A percentile compares a stretch with the other conserved stretches of the same genome.
Evolutionary conservation across 2,888 invertebrate genomes (phyloP).

Genomic region (Drosophila mettleri): DNA sequence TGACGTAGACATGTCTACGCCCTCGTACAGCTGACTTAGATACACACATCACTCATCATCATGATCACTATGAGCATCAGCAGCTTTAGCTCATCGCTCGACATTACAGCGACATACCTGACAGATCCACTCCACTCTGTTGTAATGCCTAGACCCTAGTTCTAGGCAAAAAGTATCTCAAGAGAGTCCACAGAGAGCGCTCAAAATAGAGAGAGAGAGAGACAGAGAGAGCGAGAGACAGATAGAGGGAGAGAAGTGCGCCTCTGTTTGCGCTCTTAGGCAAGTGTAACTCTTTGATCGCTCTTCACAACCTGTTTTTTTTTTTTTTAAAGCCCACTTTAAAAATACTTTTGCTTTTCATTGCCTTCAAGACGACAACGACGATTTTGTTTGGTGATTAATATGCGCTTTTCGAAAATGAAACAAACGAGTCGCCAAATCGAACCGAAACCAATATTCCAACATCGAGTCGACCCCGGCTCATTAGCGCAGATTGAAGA

Average conservation of each 20-base stretch:
- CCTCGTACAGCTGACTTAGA: slow-evolving; percentile 31
- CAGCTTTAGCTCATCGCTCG: slow-evolving; percentile 50
- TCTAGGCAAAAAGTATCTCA: slow-evolving; percentile 36
- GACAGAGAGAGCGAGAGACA: neutral
- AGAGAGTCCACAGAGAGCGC: slow-evolving; percentile 37
- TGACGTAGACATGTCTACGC: slow-evolving; percentile 60
- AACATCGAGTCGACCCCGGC: slow-evolving; percentile 44
- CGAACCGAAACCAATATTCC: slow-evolving; percentile 38
- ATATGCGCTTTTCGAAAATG: slow-evolving; percentile 76
- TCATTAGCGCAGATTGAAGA: slow-evolving; percentile 58
- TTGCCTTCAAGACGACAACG: slow-evolving; percentile 69
- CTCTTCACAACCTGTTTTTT: slow-evolving; percentile 77
- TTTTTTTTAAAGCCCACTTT: slow-evolving; percentile 75
- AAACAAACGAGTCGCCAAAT: slow-evolving; percentile 61
- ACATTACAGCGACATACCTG: slow-evolving; percentile 61
- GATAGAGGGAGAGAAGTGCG: slow-evolving; percentile 3
- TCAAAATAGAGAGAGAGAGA: neutral
- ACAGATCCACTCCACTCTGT: neutral
- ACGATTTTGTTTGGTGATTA: slow-evolving; percentile 71
- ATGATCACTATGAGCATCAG: slow-evolving; percentile 30
- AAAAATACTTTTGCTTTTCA: slow-evolving; percentile 79
- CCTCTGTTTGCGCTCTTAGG: slow-evolving; percentile 53
- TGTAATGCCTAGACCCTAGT: slow-evolving; percentile 40
- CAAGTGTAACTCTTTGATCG: slow-evolving; percentile 56
- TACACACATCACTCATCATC: slow-evolving; percentile 17